These are phyloP conservation scores for Drosophila subobscura DNA, from an alignment of 1,140 invertebrate genomes.

Conservation along the genomic window DNA sequence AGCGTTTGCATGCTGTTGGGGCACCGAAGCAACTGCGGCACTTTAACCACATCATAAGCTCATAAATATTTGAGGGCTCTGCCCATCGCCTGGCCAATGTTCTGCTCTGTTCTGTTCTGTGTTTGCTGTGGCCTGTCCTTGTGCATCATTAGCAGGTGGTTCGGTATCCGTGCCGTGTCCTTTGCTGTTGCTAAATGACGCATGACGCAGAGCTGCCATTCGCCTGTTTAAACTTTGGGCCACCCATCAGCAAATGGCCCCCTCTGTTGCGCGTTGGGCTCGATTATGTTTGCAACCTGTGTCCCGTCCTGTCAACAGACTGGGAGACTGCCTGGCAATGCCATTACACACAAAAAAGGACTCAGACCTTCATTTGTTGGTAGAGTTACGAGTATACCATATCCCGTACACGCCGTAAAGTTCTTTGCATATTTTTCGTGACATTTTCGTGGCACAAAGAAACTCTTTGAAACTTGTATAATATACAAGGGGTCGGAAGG, in stretches of 20 bases:
- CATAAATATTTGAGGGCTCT: slow-evolving; percentile 56
- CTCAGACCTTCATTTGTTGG: not conserved
- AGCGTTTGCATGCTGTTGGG: slow-evolving; percentile 43
- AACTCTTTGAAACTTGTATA: slow-evolving; percentile 33
- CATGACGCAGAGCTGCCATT: slow-evolving; percentile 67
- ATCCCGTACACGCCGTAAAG: not conserved
- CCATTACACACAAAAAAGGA: slow-evolving; percentile 8
- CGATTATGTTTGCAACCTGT: slow-evolving; percentile 50
- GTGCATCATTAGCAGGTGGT: slow-evolving; percentile 43
- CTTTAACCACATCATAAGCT: slow-evolving; percentile 61
- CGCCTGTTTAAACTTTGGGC: slow-evolving; percentile 57
- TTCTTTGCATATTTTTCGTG: too few relatives aligned
- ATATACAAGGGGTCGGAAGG: not conserved
- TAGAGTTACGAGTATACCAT: slow-evolving; percentile 1
- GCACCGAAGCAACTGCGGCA: slow-evolving; percentile 15
- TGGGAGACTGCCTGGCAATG: not conserved
- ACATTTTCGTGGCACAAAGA: slow-evolving; percentile 2
- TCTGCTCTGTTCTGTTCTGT: not conserved
- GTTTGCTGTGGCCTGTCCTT: slow-evolving; percentile 11
- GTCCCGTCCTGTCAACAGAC: slow-evolving; percentile 38
- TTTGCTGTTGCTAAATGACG: slow-evolving; percentile 62
- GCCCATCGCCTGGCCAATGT: slow-evolving; percentile 16
- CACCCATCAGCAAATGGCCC: slow-evolving; percentile 17
- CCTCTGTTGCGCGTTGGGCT: slow-evolving; percentile 45
- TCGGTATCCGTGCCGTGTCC: slow-evolving; percentile 13